Evolutionary conservation across 2,888 invertebrate species (phyloP), one percentile per base, ranked within the genome.

Genomic region (Napeogenes sylphis): DNA sequence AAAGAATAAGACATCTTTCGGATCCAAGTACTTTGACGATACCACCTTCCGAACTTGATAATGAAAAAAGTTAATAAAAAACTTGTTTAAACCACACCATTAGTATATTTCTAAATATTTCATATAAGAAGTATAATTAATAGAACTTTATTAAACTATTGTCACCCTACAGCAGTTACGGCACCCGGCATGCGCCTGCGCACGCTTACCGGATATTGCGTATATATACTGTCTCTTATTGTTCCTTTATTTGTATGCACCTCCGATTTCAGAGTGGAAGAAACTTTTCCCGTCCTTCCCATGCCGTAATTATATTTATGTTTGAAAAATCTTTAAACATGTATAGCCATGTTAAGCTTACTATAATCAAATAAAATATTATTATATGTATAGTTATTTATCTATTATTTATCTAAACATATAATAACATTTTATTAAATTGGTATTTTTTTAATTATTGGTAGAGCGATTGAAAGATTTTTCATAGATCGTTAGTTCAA

Each of bases 151-250:
- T 21, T 2, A 30, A 51, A 8, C 53, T 46, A 55, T 67, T 66
- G 67, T 66, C 68, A 69, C 64, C 61, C 68, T 70, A 68, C 62
- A 42, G 59, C 53, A 46, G 63, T 54, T 60, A 65, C 67, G 68
- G 68, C 68, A 70, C 70, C 69, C 64, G 68, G 71, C 55, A 60
- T 71, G 71, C 70, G 70, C 68, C 65, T 68, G 67, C 71, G 66
- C 67, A 64, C 69, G 70, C 69, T 58, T 69, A 69, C 80, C 80
- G 84, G 81, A 84, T 79, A 73, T 84, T 83, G 81, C 82, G 82
- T 78, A 73, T 67, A 73, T 74, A 71, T 76, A 75, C 75, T 72
- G 64, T 68, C 69, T 67, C 68, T 68, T 69, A 61, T 64, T 67
- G 68, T 65, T 67, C 38, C 59, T 61, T 67, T 63, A 67, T 68